Conservation (phyloP, 2,113 vertebrate species). For the Tetrax tetrax region DNA sequence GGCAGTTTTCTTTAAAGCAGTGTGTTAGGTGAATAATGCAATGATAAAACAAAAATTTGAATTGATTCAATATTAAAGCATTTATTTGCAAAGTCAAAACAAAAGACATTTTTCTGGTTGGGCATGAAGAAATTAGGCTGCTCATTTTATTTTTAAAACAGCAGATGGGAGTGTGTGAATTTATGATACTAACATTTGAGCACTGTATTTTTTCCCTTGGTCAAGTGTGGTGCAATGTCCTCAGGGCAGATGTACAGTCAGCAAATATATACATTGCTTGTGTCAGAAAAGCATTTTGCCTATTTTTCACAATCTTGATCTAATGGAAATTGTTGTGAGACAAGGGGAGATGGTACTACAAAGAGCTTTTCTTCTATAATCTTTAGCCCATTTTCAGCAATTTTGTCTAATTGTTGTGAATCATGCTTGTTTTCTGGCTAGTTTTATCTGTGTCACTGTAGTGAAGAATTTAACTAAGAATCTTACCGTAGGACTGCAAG, state of each 20-base stretch:
- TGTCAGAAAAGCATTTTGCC: constrained; percentile 27
- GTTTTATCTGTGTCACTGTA: background rate
- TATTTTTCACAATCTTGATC: background rate
- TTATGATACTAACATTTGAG: background rate
- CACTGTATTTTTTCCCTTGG: constrained; percentile 22
- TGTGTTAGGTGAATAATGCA: background rate
- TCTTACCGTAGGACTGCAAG: background rate
- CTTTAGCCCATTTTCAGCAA: constrained; percentile 3
- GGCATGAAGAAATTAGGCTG: background rate
- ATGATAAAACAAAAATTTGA: background rate
- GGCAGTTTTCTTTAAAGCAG: background rate
- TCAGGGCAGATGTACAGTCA: constrained; percentile 2
- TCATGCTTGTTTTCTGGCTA: background rate
- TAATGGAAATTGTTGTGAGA: background rate
- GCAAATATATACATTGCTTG: background rate
- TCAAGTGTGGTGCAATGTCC: background rate
- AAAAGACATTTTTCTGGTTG: background rate
- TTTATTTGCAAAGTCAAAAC: background rate
- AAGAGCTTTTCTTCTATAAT: background rate
- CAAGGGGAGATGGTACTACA: background rate
- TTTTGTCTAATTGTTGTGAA: constrained; percentile 12
- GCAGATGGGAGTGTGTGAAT: background rate
- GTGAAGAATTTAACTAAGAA: background rate
- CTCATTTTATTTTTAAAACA: constrained; percentile 4
- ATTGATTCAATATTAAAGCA: background rate